Conservation (phyloP, 2,888 invertebrate species). For the Polydrusus cervinus region DNA sequence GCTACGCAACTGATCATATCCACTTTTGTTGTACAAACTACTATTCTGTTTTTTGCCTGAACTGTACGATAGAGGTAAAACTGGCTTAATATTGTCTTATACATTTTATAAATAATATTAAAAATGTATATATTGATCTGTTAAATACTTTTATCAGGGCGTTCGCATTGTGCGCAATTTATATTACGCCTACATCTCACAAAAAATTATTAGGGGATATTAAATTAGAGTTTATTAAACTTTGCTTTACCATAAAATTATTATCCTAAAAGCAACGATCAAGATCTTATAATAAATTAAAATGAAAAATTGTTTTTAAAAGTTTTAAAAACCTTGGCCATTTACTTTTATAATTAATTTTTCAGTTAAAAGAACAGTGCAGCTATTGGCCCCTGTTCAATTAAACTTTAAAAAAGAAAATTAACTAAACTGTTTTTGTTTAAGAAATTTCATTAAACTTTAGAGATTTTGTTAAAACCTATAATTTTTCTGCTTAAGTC, state of each 20-base stretch:
- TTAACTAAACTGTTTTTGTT: constrained; percentile 32
- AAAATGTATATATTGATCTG: neutral
- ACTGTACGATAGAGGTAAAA: too few species aligned
- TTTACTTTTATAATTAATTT: constrained; percentile 20
- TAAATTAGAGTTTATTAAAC: constrained; percentile 21
- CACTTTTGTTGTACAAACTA: too few species aligned
- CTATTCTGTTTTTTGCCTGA: too few species aligned
- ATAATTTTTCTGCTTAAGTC: constrained; percentile 8
- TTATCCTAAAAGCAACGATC: constrained; percentile 14
- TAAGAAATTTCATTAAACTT: constrained; percentile 32
- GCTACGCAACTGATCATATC: too few species aligned
- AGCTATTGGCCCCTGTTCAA: constrained; percentile 10
- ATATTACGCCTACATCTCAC: neutral
- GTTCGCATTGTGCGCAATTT: neutral
- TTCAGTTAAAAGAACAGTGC: constrained; percentile 14
- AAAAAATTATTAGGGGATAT: constrained; percentile 17
- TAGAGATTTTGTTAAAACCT: constrained; percentile 21
- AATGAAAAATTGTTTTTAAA: constrained; percentile 13
- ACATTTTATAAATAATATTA: neutral
- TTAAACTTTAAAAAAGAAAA: constrained; percentile 23
- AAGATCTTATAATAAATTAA: constrained; percentile 16
- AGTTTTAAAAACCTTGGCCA: constrained; percentile 12
- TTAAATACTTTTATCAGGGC: neutral
- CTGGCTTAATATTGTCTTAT: too few species aligned
- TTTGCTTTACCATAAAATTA: constrained; percentile 20